Base-by-base conservation (phyloP, 1,140 invertebrate genomes). In the Lasioglossum baleicum region DNA sequence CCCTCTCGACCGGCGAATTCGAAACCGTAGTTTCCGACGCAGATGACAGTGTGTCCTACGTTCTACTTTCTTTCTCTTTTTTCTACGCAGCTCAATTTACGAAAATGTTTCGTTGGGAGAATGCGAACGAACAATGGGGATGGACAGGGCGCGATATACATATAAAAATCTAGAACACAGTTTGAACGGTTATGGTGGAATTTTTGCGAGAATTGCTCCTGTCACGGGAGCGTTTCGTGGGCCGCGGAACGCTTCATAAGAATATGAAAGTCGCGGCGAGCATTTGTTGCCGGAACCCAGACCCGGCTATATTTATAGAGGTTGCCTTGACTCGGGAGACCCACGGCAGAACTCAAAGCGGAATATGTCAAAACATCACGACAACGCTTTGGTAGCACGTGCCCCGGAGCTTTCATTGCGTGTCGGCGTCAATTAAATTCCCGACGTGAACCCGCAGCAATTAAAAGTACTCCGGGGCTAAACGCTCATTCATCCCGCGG, bases 281-380 rank as follows among this genome's bases (percentile, higher is more conserved):
- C 68, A 73, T 78, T 78, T 81, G 74, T 81, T 81, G 74, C 74
- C 80, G 80, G 80, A 81, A 81, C 71, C 65, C 51, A 11, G 44
- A 48, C 10, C 20, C 48, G n/a, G 51, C 63, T 71, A 44, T 81
- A 81, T 81, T 81, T 81, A 77, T 81, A 81, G 80, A 65, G 42
- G 26, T 75, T 68, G 58, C 80, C 80, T 81, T 81, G 80, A 81
- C 56, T 80, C 60, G 58, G 22, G 40, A 61, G 76, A 60, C 78
- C 60, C 11, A 68, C n/a, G 66, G 60, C 65, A 56, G 63, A 78
- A 64, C 68, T 78, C 58, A 13, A 71, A 78, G 48, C 69, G 58
- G 68, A 56, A 64, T 72, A 72, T 64, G 68, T 56, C 60, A 78
- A 78, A 64, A 78, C 60, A 78, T 64, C 67, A 15, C 15, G 44